Evolutionary conservation across 2,113 vertebrate species (phyloP).

Genomic region (Noturus placidus): DNA sequence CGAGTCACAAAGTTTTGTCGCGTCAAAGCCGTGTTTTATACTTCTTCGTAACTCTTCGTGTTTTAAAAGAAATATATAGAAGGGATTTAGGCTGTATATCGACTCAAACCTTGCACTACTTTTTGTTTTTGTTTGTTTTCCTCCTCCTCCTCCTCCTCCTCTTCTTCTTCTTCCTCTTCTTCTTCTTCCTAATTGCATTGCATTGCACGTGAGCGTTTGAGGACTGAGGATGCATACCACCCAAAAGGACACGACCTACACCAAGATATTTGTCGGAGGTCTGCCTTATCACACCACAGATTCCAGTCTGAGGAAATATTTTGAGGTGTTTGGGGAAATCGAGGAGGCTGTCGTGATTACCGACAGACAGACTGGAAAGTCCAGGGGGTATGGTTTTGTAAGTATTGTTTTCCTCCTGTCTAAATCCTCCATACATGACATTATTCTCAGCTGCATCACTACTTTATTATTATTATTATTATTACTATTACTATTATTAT

Average conservation of each 20-base stretch:
- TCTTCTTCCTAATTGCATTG: constrained; percentile 53
- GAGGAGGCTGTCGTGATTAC: constrained; percentile 98
- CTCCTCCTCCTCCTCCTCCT: too few species aligned
- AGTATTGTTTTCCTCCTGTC: constrained; percentile 66
- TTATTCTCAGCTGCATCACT: not conserved
- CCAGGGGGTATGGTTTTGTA: constrained; percentile 96
- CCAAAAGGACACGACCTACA: constrained; percentile 98
- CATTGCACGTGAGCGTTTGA: constrained; percentile 65
- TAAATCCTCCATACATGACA: not conserved
- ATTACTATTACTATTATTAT: too few species aligned
- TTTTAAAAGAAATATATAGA: not conserved
- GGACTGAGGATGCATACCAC: constrained; percentile 91
- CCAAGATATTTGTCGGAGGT: constrained; percentile 97
- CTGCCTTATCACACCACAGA: constrained; percentile 97
- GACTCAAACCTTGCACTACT: constrained; percentile 72
- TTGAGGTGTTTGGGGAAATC: constrained; percentile 97
- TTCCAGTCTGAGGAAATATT: constrained; percentile 97
- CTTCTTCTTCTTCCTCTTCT: constrained; percentile 27
- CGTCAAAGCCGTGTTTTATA: constrained; percentile 46
- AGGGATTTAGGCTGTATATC: constrained; percentile 32
- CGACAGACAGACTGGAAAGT: constrained; percentile 96
- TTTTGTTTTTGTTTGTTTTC: constrained; percentile 25
- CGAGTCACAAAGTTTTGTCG: constrained; percentile 54
- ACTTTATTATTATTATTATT: too few species aligned
- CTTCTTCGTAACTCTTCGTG: constrained; percentile 9